Evolutionary conservation across 2,888 invertebrate genomes (phyloP).

Genomic region (Teleiodes luculella): DNA sequence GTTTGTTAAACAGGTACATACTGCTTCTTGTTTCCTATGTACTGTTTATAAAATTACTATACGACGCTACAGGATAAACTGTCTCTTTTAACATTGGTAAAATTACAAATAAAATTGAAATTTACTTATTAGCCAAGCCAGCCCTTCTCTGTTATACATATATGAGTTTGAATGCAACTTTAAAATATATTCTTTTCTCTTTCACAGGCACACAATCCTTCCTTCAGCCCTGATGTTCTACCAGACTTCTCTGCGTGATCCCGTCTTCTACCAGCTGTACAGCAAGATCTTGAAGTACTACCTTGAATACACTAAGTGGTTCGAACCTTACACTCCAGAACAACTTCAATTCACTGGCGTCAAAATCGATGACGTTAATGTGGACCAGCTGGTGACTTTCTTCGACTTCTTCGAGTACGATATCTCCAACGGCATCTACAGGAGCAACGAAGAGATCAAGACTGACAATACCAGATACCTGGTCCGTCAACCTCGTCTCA

Average conservation of each 20-base stretch:
- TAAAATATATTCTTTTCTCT: not conserved
- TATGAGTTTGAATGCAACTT: too few species aligned
- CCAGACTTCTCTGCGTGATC: conserved; percentile 81
- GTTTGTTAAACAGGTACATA: too few species aligned
- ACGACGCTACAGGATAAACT: too few species aligned
- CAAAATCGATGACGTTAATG: conserved; percentile 69
- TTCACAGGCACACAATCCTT: conserved; percentile 55
- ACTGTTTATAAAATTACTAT: too few species aligned
- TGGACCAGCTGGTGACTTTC: conserved; percentile 77
- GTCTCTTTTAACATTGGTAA: too few species aligned
- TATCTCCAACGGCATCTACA: conserved; percentile 74
- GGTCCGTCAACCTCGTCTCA: conserved; percentile 82
- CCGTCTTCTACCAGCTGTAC: conserved; percentile 80
- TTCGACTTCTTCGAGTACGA: conserved; percentile 80
- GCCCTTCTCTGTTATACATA: not conserved
- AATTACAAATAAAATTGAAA: too few species aligned
- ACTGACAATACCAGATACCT: conserved; percentile 33
- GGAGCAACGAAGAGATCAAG: conserved; percentile 45
- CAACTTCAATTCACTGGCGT: conserved; percentile 73
- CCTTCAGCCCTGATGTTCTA: conserved; percentile 82
- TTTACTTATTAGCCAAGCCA: not conserved
- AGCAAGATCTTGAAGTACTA: conserved; percentile 69
- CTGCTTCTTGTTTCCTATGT: too few species aligned
- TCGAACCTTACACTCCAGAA: conserved; percentile 71
- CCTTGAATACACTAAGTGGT: conserved; percentile 70